Percentiles rank a stretch among this genome's conserved stretches.
Conservation (phyloP, 37 sponge, comb jelly and placozoan genomes). For the Halisarca cf. caerulea region DNA sequence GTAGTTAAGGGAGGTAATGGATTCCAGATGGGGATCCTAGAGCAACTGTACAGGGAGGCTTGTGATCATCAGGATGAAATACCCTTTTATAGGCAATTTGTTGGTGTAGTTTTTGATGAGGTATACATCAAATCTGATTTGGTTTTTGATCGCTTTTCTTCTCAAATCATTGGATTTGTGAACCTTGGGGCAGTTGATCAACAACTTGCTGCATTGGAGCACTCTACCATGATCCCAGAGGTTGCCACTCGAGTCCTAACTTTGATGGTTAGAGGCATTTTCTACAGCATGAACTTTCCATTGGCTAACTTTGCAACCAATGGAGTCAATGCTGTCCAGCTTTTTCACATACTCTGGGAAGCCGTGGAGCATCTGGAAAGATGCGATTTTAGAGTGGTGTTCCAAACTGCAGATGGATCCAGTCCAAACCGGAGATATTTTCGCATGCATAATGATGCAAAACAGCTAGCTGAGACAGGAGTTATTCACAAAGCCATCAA, state of each 20-base stretch:
- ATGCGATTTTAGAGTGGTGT: conserved; percentile 36
- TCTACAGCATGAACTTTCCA: conserved; percentile 28
- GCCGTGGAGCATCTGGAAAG: conserved; percentile 43
- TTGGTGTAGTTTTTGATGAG: conserved; percentile 4
- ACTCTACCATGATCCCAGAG: not conserved
- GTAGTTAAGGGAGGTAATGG: not conserved
- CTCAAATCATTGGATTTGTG: not conserved
- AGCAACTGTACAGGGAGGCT: not conserved
- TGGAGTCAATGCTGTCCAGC: not conserved
- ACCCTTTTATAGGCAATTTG: not conserved
- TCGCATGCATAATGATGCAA: too few relatives aligned
- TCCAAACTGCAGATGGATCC: conserved; percentile 40
- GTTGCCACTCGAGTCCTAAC: conserved; percentile 49
- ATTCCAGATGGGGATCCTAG: not conserved
- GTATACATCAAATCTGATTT: not conserved
- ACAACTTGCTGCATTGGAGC: not conserved
- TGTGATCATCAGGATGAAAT: not conserved
- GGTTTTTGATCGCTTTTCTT: not conserved
- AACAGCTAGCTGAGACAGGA: too few relatives aligned
- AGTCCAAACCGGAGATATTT: conserved; percentile 32
- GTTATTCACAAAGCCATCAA: too few relatives aligned
- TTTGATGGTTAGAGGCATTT: conserved; percentile 50
- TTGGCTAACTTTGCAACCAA: conserved; percentile 43
- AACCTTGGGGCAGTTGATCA: not conserved
- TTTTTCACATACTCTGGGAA: conserved; percentile 55